Conservation (phyloP, 2,888 invertebrate genomes). For the Lithophane semibrunnea region DNA sequence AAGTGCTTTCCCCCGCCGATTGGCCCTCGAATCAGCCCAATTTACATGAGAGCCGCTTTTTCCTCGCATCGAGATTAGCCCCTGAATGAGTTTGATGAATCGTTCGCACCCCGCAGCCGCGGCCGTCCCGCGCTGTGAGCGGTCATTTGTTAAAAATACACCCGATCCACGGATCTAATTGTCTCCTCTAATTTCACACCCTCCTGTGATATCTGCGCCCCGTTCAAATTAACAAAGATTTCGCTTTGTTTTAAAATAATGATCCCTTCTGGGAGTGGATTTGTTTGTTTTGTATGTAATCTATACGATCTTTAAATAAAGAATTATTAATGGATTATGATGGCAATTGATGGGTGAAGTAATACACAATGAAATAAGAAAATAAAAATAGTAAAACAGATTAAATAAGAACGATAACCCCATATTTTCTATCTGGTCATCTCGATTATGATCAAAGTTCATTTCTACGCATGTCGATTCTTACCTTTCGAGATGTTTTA, state of each 20-base stretch:
- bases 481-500: constrained; percentile 98
- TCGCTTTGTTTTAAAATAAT: constrained; percentile 72
- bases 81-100: constrained; percentile 91
- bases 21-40: constrained; percentile 90
- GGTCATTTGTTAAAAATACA: constrained; percentile 91
- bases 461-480: constrained; percentile 72
- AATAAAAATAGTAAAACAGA: constrained; percentile 37
- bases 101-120: constrained; percentile 84
- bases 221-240: constrained; percentile 81
- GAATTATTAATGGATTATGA: constrained; percentile 27
- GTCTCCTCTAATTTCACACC: constrained; percentile 90
- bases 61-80: constrained; percentile 90
- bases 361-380: constrained; percentile 28
- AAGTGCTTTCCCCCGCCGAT: constrained; percentile 89
- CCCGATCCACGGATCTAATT: constrained; percentile 90
- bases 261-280: constrained; percentile 43
- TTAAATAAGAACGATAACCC: constrained; percentile 30
- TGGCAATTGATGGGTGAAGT: constrained; percentile 26
- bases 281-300: constrained; percentile 37
- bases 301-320: constrained; percentile 5
- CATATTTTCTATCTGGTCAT: constrained; percentile 2
- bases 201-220: constrained; percentile 86
- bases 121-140: constrained; percentile 76
- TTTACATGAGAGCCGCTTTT: constrained; percentile 91
- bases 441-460: not conserved